phyloP scores from a whole-genome alignment of 2,113 vertebrate species.

The Lipophrys pholis region DNA sequence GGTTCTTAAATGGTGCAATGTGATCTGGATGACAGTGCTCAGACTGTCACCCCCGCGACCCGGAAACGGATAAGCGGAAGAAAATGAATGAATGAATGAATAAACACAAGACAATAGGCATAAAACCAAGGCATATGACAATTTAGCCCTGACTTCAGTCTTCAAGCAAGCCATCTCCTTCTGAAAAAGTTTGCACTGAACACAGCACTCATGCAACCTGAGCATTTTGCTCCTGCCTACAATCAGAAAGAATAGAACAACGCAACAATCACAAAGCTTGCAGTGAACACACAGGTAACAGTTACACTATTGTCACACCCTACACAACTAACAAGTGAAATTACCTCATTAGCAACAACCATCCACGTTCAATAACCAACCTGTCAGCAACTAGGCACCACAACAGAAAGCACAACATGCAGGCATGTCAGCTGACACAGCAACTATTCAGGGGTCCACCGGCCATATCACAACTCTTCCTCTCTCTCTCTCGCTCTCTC shows the following conservation, averaged over 20 bases:
- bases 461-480: conserved; percentile 23
- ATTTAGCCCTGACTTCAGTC: no score
- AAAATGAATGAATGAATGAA: no score
- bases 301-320: background rate
- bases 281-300: conserved; percentile 16
- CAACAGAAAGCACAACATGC: conserved; percentile 21
- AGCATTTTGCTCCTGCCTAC: background rate
- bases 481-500: conserved; percentile 20
- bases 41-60: no score
- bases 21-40: no score
- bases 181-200: background rate
- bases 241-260: background rate
- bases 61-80: no score
- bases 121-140: no score
- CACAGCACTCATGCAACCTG: conserved; percentile 4
- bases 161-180: background rate
- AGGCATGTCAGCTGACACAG: conserved; percentile 43
- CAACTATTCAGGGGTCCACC: conserved; percentile 30
- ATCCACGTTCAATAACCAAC: conserved; percentile 17
- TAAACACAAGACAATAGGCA: no score
- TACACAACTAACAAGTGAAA: conserved; percentile 13
- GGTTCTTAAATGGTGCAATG: no score
- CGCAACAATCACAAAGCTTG: conserved; percentile 8
- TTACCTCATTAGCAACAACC: conserved; percentile 27
- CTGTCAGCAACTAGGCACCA: conserved; percentile 19